phyloP scores from a whole-genome alignment of 2,113 vertebrate species.

The Choloepus hoffmanni region DNA sequence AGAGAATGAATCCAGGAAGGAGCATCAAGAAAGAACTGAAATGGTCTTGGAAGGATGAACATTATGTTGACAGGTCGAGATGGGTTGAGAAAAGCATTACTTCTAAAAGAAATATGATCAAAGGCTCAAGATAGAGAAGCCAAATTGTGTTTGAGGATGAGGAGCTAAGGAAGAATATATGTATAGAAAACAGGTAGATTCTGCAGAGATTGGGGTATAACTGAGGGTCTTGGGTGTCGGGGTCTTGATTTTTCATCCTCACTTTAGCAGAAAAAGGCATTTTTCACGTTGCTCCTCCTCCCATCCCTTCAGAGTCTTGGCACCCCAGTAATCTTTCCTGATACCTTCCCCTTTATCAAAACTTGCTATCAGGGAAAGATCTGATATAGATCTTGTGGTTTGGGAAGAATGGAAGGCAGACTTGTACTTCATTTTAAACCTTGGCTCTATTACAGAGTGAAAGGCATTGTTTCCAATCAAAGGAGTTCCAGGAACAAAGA shows the following conservation, averaged over 20 bases:
- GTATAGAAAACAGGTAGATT: background rate
- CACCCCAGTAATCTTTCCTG: background rate
- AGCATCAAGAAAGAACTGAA: background rate
- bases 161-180: no score
- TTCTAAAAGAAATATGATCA: background rate
- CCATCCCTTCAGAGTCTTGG: background rate
- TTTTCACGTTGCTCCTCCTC: background rate
- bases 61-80: background rate
- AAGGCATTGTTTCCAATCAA: constrained; percentile 46
- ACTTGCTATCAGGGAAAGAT: background rate
- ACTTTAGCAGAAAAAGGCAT: background rate
- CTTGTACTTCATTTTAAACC: constrained; percentile 45
- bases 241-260: background rate
- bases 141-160: background rate
- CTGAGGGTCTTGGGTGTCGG: background rate
- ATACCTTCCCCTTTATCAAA: background rate
- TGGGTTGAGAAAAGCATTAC: background rate
- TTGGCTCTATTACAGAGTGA: constrained; percentile 31
- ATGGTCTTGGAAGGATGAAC: background rate
- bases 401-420: background rate
- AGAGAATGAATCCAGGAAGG: background rate
- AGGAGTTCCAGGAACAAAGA: constrained; percentile 27
- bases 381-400: background rate
- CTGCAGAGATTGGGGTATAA: fast-evolving
- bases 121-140: background rate